Conservation (phyloP, 2,888 invertebrate genomes). For the Slavum lentiscoides region DNA sequence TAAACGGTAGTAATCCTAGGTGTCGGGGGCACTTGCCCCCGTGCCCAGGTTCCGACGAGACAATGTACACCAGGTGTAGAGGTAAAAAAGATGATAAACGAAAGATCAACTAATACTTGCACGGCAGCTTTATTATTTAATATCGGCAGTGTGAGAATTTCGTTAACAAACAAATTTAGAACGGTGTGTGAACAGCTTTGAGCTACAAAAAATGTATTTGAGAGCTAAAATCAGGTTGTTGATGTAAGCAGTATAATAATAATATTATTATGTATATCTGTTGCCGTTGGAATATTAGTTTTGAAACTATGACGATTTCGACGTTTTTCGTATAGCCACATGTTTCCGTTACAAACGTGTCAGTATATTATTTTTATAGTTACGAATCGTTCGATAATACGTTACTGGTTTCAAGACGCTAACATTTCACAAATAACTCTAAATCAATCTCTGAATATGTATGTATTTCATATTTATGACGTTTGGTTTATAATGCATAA, state of each 20-base stretch:
- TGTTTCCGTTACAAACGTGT: not conserved
- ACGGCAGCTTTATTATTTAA: slow-evolving; percentile 49
- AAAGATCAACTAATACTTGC: slow-evolving; percentile 31
- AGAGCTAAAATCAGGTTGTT: slow-evolving; percentile 1
- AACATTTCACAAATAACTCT: not conserved
- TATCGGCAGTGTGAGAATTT: slow-evolving; percentile 45
- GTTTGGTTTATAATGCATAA: slow-evolving; percentile 5
- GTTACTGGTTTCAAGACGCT: not conserved
- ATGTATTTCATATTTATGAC: not conserved
- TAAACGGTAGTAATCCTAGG: slow-evolving; percentile 67
- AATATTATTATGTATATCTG: not conserved
- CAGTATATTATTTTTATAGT: not conserved
- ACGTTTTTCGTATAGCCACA: not conserved
- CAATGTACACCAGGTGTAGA: slow-evolving; percentile 64
- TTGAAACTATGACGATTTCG: not conserved
- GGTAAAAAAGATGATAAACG: slow-evolving; percentile 54
- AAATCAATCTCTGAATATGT: slow-evolving; percentile 1
- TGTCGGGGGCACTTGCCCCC: slow-evolving; percentile 64
- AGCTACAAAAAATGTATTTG: slow-evolving; percentile 12
- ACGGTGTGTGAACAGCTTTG: slow-evolving; percentile 42
- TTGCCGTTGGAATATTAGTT: slow-evolving; percentile 27
- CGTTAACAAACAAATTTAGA: slow-evolving; percentile 42
- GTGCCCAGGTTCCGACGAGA: slow-evolving; percentile 69
- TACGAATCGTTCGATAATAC: not conserved
- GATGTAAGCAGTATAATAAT: slow-evolving; percentile 20